Evolutionary conservation across 2,888 invertebrate species (phyloP).

Genomic region (Adelognathus sp.): DNA sequence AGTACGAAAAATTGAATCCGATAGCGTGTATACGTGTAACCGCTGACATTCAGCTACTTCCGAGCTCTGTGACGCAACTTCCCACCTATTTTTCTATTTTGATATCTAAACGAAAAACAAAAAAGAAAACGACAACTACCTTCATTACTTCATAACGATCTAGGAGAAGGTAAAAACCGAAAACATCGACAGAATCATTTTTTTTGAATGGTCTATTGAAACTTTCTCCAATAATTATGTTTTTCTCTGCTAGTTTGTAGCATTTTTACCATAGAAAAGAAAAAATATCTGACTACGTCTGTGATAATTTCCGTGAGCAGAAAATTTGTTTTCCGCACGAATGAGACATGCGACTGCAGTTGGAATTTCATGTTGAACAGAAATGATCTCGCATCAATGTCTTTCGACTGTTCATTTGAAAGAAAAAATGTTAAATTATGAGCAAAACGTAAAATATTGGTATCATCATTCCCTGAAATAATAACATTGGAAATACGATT

Average conservation of each 20-base stretch:
- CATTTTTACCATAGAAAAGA: constrained; percentile 69
- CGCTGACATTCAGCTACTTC: constrained; percentile 25
- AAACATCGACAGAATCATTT: constrained; percentile 32
- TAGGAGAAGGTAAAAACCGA: not conserved
- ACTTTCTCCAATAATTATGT: not conserved
- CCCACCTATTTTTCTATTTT: constrained; percentile 52
- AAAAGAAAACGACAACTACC: not conserved
- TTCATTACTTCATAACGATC: not conserved
- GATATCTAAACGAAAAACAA: constrained; percentile 22
- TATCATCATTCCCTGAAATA: not conserved
- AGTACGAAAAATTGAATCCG: not conserved
- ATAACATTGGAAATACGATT: too few relatives aligned
- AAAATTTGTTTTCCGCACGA: constrained; percentile 7
- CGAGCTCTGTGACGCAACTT: constrained; percentile 27
- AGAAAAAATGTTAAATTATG: constrained; percentile 13
- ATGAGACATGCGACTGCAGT: not conserved
- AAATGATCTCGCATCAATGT: not conserved
- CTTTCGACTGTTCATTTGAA: constrained; percentile 14
- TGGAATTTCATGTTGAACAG: constrained; percentile 7
- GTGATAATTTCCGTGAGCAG: constrained; percentile 72
- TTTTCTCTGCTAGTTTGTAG: constrained; percentile 62
- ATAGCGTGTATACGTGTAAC: constrained; percentile 1
- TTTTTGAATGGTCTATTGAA: constrained; percentile 18
- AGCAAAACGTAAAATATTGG: not conserved
- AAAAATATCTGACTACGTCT: constrained; percentile 73